A percentile compares a stretch with the other conserved stretches of the same genome.
These are phyloP conservation scores for Phyllotis vaccarum DNA, from an alignment of 2,797 vertebrate species.

Conservation along the genomic window DNA sequence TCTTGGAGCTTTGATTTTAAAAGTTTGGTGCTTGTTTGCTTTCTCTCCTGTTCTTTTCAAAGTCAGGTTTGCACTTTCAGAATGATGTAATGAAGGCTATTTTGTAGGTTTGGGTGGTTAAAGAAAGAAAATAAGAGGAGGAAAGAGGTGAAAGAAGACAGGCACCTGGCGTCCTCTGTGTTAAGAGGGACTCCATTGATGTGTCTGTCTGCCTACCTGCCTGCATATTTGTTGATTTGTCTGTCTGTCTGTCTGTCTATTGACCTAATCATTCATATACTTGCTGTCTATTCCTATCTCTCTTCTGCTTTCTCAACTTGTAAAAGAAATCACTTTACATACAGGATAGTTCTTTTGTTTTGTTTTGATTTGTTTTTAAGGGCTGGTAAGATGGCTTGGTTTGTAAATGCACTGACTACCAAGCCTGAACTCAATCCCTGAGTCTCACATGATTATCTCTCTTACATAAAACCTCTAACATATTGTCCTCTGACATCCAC, in stretches of 20 bases:
- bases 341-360: not conserved
- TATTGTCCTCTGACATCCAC: not conserved
- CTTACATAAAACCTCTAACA: not conserved
- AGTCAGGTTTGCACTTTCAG: conserved; percentile 41
- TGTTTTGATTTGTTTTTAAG: not conserved
- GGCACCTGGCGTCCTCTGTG: not conserved
- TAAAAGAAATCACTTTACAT: not conserved
- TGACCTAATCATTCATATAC: not conserved
- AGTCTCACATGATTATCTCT: not conserved
- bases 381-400: not conserved
- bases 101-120: conserved; percentile 22
- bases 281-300: not conserved
- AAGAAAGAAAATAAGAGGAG: not conserved
- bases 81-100: conserved; percentile 20
- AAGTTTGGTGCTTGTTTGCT: conserved; percentile 58
- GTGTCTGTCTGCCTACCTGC: not conserved
- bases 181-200: not conserved
- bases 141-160: not conserved
- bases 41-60: conserved; percentile 68
- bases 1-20: conserved; percentile 68
- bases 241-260: not conserved
- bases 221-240: not conserved
- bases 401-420: not conserved
- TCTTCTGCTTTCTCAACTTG: not conserved
- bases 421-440: not conserved